Base-by-base conservation (phyloP, 2,113 vertebrate genomes). In the Madoqua kirkii region DNA sequence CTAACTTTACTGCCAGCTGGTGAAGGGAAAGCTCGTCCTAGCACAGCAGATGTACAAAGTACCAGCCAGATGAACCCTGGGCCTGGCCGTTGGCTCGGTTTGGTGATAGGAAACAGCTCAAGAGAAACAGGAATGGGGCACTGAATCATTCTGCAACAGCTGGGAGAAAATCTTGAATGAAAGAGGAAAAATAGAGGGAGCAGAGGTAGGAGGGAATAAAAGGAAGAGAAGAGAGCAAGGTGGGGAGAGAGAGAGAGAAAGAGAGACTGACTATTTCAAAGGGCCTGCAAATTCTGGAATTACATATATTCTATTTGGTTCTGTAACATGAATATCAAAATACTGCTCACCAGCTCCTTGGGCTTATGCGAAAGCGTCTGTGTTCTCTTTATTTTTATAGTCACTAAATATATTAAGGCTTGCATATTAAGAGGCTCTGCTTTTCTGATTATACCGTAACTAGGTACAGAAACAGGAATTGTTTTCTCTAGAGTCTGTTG, bases 341-440 rank as follows among this genome's bases (percentile, higher is more conserved):
- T 36, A 74, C 90, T 98, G 91, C 93, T 92, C 59, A 90, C 84
- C 93, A 87, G 71, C 33, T 97, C 93, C 85, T 97, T 93, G 86
- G 57, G 78, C 87, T 91, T 96, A 45, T 50, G 29, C 15, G 64
- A 60, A 27, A 82, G 76, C 57, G 71, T 31, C 55, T 97, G 83
- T 96, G 43, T 84, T 85, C 82, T 91, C 64, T 96, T 92, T 81
- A 86, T 95, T 98, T 97, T 92, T 78, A 25, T 17, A 97, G 74
- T 15, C 21, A 40, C 21, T 19, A n/a, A 52, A 71, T 67, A 74
- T 67, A 74, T 93, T 92, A 98, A 97, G 96, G 92, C 89, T 97
- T 97, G 93, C 54, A 87, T 95, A 95, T 87, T 40, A 71, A 48
- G n/a, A 4, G 13, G 21, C 87, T 84, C 43, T 11, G 57, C 45